Evolutionary conservation across 2,888 invertebrate species (phyloP), one percentile per base, ranked within the genome.

Genomic region (Patella pellucida): DNA sequence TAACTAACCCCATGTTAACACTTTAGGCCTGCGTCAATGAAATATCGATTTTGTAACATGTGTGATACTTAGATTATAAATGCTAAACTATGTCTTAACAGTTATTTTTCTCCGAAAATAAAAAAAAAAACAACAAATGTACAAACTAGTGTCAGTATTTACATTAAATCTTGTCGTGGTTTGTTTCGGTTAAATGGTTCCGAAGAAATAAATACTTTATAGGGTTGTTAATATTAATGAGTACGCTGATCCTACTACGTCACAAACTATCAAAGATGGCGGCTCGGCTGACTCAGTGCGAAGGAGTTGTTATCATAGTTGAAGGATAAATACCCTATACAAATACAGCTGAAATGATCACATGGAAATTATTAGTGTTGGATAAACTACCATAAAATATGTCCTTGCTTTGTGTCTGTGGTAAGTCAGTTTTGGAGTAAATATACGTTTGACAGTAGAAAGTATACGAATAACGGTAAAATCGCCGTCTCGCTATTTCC

Each of bases 351-450:
- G 23, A 23, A 62, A 62, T 62, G 62, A 62, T 62, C 23, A 23
- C 62, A 62, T 62, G 62, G 62, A 62, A 19, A 23, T 62, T 62
- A 23, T 62, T 62, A 62, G 62, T 62, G 62, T 62, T 62, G 62
- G 62, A 62, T 62, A 62, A 62, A 23, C 23, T 19, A 62, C 19
- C 62, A 23, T 19, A 23, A 83, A 86, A 73, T 75, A 86, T 86
- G 86, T 86, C 86, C 68, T 78, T 86, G 74, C 77, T 86, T 71
- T 86, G 86, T 81, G 83, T 86, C 71, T 85, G 85, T 78, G 86
- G 86, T 86, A 78, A 81, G 86, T 41, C 41, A 41, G 41, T 41
- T 41, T 41, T 41, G 41, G 41, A 41, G 7, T 41, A 41, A 41
- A 41, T 41, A 41, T 41, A 9, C 41, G 41, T 41, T 41, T 41